A percentile compares a stretch with the other conserved stretches of the same genome.
Evolutionary conservation across 2,888 invertebrate species (phyloP).

Genomic region (Camponotus fellah): DNA sequence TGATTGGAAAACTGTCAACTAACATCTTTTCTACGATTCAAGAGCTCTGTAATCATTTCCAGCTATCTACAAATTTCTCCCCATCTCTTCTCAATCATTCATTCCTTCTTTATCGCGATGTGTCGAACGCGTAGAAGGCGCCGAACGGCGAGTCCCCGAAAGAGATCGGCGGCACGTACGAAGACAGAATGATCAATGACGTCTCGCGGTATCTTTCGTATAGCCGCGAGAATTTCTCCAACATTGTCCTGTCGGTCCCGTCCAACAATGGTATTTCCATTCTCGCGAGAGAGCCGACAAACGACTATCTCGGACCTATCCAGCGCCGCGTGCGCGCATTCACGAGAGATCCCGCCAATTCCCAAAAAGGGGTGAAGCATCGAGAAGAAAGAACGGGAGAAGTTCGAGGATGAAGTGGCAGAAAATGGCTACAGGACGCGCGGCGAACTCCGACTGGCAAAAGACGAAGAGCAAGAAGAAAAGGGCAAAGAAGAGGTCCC

Average conservation of each 20-base stretch:
- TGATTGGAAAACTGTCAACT: neutral
- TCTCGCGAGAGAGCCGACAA: slow-evolving; percentile 71
- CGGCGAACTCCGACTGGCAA: slow-evolving; percentile 50
- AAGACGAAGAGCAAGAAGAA: slow-evolving; percentile 38
- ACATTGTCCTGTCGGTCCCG: slow-evolving; percentile 72
- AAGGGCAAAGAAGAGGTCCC: slow-evolving; percentile 16
- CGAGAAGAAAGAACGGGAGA: slow-evolving; percentile 44
- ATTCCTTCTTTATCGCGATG: slow-evolving; percentile 26
- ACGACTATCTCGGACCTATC: slow-evolving; percentile 69
- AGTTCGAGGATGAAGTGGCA: slow-evolving; percentile 41
- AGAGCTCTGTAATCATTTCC: neutral
- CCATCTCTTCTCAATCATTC: neutral
- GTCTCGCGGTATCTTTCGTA: slow-evolving; percentile 68
- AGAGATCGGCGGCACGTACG: slow-evolving; percentile 49
- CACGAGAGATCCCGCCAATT: slow-evolving; percentile 54
- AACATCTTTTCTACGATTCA: neutral
- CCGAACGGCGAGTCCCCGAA: slow-evolving; percentile 27
- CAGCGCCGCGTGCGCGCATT: slow-evolving; percentile 55
- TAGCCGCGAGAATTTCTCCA: slow-evolving; percentile 69
- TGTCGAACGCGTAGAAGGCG: slow-evolving; percentile 31
- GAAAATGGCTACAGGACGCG: slow-evolving; percentile 51
- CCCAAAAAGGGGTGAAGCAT: slow-evolving; percentile 71
- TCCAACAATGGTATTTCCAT: slow-evolving; percentile 75
- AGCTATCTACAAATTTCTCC: neutral
- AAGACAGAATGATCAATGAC: slow-evolving; percentile 71